Evolutionary conservation across 2,888 invertebrate species (phyloP).

Genomic region (Thyatira batis): DNA sequence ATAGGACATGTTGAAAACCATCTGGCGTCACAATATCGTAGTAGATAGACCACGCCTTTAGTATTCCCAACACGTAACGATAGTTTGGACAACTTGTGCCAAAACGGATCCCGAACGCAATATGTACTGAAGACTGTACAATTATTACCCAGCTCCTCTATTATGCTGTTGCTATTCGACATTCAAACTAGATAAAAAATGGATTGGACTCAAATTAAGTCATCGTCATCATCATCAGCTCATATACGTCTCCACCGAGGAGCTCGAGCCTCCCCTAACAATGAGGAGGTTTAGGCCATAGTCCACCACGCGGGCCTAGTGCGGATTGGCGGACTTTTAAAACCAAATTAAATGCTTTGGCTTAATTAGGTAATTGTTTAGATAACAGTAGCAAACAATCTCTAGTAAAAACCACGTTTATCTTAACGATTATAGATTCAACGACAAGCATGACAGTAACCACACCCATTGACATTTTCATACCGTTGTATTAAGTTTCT

Average conservation of each 20-base stretch:
- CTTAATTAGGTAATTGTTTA: not conserved
- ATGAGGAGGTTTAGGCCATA: too few species aligned
- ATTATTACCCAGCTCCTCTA: not conserved
- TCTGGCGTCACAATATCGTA: conserved; percentile 1
- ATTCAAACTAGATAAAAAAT: too few species aligned
- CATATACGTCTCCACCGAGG: too few species aligned
- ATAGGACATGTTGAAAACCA: not conserved
- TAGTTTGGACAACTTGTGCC: conserved; percentile 31
- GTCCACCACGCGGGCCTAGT: too few species aligned
- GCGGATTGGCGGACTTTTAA: too few species aligned
- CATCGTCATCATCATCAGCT: too few species aligned
- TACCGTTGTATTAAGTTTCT: not conserved
- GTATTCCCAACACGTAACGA: conserved; percentile 30
- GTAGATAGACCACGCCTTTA: not conserved
- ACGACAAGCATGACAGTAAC: not conserved
- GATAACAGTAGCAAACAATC: not conserved
- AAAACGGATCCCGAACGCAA: conserved; percentile 14
- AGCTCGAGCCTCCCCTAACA: too few species aligned
- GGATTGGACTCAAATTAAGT: too few species aligned
- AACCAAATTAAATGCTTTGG: too few species aligned
- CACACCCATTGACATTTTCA: not conserved
- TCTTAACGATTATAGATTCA: not conserved
- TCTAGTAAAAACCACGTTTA: not conserved
- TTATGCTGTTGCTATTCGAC: not conserved
- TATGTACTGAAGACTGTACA: conserved; percentile 27